Conservation (phyloP, 37 sponge, comb jelly and placozoan species). For the Aplysina aerophoba region DNA sequence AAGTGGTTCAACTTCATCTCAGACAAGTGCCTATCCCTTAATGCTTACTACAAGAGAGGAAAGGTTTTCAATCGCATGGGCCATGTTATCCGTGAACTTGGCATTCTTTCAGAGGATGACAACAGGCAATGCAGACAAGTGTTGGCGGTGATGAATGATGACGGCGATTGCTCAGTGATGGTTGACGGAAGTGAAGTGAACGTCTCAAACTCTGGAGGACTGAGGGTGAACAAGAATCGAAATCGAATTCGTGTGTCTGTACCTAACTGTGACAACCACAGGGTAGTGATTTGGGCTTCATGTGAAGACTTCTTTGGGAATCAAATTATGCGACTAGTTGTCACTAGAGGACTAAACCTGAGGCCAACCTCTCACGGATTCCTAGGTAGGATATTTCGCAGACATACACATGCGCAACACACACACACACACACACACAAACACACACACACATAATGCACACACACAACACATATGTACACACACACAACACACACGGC, state of each 20-base stretch:
- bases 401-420: no score
- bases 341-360: conserved; percentile 12
- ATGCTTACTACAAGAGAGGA: neutral
- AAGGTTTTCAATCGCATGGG: neutral
- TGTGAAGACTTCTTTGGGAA: conserved; percentile 5
- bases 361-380: conserved; percentile 32
- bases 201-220: neutral
- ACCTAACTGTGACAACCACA: conserved; percentile 28
- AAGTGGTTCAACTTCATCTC: conserved; percentile 28
- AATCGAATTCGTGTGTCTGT: conserved; percentile 17
- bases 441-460: no score
- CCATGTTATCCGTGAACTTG: neutral
- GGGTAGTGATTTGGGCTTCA: neutral
- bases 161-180: neutral
- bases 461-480: no score
- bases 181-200: neutral
- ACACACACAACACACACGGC: no score
- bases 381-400: neutral
- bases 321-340: neutral
- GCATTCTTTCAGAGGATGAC: neutral
- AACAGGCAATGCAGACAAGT: neutral
- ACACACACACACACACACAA: no score
- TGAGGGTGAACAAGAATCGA: neutral
- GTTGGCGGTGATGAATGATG: neutral
- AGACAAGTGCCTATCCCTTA: conserved; percentile 15